These are phyloP conservation scores for Bufotes viridis DNA, from an alignment of 2,797 vertebrate genomes.

Conservation along the genomic window DNA sequence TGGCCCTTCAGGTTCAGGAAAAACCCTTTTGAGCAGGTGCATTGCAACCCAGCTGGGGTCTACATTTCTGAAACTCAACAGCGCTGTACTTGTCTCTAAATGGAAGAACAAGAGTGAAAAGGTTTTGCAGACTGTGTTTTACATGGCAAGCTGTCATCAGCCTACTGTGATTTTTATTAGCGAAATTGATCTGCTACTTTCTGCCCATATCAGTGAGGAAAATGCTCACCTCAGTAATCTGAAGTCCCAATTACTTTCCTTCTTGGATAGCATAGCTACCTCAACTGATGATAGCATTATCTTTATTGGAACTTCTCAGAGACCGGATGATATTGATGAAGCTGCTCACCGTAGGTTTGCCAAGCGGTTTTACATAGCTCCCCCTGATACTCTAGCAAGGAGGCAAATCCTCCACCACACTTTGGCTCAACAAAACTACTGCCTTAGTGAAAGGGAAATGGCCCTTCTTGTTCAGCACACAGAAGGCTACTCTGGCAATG, in stretches of 20 bases:
- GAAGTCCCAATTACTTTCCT: constrained; percentile 84
- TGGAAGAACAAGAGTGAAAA: constrained; percentile 89
- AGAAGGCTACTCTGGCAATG: constrained; percentile 87
- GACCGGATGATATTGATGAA: constrained; percentile 89
- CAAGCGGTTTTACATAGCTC: constrained; percentile 87
- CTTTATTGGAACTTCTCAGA: constrained; percentile 86
- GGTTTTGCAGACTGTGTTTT: constrained; percentile 86
- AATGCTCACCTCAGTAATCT: constrained; percentile 66
- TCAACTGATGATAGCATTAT: constrained; percentile 78
- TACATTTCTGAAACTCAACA: constrained; percentile 85
- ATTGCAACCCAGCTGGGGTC: constrained; percentile 91
- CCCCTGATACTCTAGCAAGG: constrained; percentile 83
- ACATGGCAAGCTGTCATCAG: constrained; percentile 83
- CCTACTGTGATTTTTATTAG: constrained; percentile 88
- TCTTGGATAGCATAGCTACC: constrained; percentile 83
- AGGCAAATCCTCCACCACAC: constrained; percentile 88
- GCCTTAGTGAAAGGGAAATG: constrained; percentile 88
- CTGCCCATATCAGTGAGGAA: constrained; percentile 65
- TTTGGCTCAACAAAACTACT: constrained; percentile 84
- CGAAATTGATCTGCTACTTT: constrained; percentile 83
- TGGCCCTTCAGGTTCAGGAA: constrained; percentile 86
- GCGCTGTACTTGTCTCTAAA: constrained; percentile 81
- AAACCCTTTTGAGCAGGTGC: constrained; percentile 87
- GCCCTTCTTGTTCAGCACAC: constrained; percentile 86
- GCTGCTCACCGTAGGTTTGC: constrained; percentile 86